A percentile compares a stretch with the other conserved stretches of the same genome.
phyloP scores from a whole-genome alignment of 1,140 invertebrate species.

The Pectinophora gossypiella region DNA sequence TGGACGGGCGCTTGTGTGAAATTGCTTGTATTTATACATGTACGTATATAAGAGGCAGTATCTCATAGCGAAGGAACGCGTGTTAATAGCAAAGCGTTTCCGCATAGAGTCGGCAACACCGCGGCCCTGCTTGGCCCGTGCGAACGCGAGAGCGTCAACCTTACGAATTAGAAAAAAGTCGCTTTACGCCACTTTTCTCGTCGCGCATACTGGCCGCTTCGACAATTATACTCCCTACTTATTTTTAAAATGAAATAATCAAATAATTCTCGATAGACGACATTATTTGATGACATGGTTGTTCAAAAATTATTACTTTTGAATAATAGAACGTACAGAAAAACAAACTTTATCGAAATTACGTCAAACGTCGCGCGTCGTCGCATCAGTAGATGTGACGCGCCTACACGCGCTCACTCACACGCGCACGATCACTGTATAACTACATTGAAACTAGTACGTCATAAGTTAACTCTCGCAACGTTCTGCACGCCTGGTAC shows the following conservation, averaged over 20 bases:
- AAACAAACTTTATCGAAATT: slow-evolving; percentile 29
- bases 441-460: slow-evolving; percentile 51
- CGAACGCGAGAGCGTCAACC: slow-evolving; percentile 66
- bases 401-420: slow-evolving; percentile 51
- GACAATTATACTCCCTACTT: not conserved
- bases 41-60: slow-evolving; percentile 63
- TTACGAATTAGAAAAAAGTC: slow-evolving; percentile 69
- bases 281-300: not conserved
- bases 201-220: slow-evolving; percentile 14
- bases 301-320: not conserved
- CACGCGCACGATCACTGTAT: slow-evolving; percentile 22
- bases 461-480: slow-evolving; percentile 57
- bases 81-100: slow-evolving; percentile 69
- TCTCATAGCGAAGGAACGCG: slow-evolving; percentile 66
- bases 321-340: not conserved
- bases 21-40: slow-evolving; percentile 38
- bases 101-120: slow-evolving; percentile 60
- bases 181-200: slow-evolving; percentile 37
- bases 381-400: slow-evolving; percentile 54
- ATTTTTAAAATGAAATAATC: not conserved
- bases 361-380: slow-evolving; percentile 29
- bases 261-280: too few species aligned
- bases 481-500: slow-evolving; percentile 63
- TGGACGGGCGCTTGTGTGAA: slow-evolving; percentile 37
- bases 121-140: slow-evolving; percentile 48